phyloP scores from a whole-genome alignment of 64 coral and sea anemone genomes.

The Pocillopora verrucosa region DNA sequence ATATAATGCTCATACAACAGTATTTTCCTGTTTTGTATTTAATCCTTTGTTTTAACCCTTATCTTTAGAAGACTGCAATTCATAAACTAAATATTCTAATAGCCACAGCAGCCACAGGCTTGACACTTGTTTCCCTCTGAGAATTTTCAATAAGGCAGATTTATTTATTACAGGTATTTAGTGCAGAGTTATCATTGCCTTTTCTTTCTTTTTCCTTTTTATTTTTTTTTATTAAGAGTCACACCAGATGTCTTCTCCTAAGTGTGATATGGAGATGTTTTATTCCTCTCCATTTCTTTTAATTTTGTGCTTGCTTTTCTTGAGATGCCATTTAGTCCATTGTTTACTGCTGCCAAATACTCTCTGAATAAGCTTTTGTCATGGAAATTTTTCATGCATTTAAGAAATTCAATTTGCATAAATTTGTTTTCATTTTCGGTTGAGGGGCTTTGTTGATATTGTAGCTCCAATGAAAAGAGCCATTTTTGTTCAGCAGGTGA shows the following conservation, averaged over 20 bases:
- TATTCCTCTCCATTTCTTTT: not conserved
- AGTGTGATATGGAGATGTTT: not conserved
- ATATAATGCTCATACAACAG: not conserved
- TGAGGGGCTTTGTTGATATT: conserved; percentile 29
- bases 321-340: conserved; percentile 44
- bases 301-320: conserved; percentile 27
- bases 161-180: not conserved
- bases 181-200: no score
- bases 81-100: not conserved
- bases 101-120: not conserved
- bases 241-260: no score
- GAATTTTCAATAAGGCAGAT: not conserved
- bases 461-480: conserved; percentile 38
- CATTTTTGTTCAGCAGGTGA: conserved; percentile 60
- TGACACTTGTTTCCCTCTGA: not conserved
- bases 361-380: conserved; percentile 46
- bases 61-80: not conserved
- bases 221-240: no score
- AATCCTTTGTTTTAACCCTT: not conserved
- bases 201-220: no score
- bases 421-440: conserved; percentile 3
- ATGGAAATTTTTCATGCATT: conserved; percentile 57
- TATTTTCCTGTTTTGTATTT: not conserved
- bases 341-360: conserved; percentile 44
- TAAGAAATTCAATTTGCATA: conserved; percentile 59